Evolutionary conservation across 37 sponge, comb jelly and placozoan species (phyloP).

Genomic region (Aphrocallistes beatrix): DNA sequence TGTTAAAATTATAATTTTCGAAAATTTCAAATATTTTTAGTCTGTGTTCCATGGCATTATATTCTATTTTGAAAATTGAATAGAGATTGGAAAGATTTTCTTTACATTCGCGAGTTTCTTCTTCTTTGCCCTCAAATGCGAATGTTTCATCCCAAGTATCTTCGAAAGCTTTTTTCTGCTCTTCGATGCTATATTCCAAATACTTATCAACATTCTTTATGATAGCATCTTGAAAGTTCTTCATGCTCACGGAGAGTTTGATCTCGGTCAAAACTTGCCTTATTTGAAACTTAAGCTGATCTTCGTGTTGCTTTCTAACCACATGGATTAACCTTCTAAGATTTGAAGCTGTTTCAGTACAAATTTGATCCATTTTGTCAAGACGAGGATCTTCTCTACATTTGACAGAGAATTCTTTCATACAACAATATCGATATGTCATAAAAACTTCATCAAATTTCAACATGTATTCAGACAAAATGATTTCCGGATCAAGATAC

Average conservation of each 20-base stretch:
- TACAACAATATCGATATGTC: background rate
- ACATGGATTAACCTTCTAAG: background rate
- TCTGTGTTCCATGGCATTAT: background rate
- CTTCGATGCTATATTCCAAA: background rate
- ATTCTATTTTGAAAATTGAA: background rate
- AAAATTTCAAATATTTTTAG: background rate
- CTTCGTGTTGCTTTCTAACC: background rate
- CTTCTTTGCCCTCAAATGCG: background rate
- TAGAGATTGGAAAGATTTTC: background rate
- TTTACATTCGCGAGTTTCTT: background rate
- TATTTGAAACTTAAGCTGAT: background rate
- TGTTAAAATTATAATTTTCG: background rate
- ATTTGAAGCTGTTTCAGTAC: background rate
- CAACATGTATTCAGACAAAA: background rate
- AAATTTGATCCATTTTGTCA: background rate
- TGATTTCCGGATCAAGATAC: background rate
- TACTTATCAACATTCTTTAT: constrained; percentile 2
- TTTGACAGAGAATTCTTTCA: background rate
- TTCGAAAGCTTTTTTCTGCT: background rate
- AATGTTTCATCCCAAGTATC: background rate
- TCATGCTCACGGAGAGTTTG: background rate
- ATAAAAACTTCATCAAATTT: background rate
- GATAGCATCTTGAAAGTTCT: background rate
- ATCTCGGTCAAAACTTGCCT: background rate
- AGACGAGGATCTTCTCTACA: background rate